A percentile compares a stretch with the other conserved stretches of the same genome.
Evolutionary conservation across 2,888 invertebrate genomes (phyloP).

Genomic region (Patella pellucida): DNA sequence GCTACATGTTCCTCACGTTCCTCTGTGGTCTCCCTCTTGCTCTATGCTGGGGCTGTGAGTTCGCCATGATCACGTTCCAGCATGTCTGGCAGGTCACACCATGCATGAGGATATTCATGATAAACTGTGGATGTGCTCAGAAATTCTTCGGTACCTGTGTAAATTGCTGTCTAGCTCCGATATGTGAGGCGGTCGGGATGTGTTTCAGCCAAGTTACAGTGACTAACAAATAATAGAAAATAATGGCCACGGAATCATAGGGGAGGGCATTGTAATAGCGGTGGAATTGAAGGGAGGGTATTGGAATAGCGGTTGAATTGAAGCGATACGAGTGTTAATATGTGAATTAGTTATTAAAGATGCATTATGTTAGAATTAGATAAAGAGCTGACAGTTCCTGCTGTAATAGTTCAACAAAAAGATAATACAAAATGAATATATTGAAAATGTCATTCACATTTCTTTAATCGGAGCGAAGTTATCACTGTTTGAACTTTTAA

Average conservation of each 20-base stretch:
- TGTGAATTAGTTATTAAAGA: too few relatives aligned
- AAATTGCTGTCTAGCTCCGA: slow-evolving; percentile 76
- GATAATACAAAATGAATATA: too few relatives aligned
- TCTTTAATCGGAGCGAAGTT: too few relatives aligned
- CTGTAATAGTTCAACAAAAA: too few relatives aligned
- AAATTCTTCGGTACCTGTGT: slow-evolving; percentile 72
- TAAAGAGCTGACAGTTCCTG: too few relatives aligned
- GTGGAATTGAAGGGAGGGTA: too few relatives aligned
- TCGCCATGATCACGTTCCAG: slow-evolving; percentile 74
- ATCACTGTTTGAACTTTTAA: too few relatives aligned
- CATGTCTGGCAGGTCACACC: slow-evolving; percentile 84
- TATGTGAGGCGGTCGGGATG: slow-evolving; percentile 74
- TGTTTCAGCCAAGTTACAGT: slow-evolving; percentile 57
- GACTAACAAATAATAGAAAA: slow-evolving; percentile 33
- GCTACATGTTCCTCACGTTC: slow-evolving; percentile 80
- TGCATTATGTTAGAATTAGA: too few relatives aligned
- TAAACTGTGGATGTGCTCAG: slow-evolving; percentile 71
- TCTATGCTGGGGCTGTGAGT: slow-evolving; percentile 73
- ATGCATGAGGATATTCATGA: slow-evolving; percentile 78
- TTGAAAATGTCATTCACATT: too few relatives aligned
- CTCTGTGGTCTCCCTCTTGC: slow-evolving; percentile 80
- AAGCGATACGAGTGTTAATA: too few relatives aligned
- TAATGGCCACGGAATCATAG: background rate
- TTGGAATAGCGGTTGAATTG: too few relatives aligned
- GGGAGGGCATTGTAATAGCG: too few relatives aligned